Evolutionary conservation across 2,888 invertebrate genomes (phyloP).

Genomic region (Aphidoletes aphidimyza): DNA sequence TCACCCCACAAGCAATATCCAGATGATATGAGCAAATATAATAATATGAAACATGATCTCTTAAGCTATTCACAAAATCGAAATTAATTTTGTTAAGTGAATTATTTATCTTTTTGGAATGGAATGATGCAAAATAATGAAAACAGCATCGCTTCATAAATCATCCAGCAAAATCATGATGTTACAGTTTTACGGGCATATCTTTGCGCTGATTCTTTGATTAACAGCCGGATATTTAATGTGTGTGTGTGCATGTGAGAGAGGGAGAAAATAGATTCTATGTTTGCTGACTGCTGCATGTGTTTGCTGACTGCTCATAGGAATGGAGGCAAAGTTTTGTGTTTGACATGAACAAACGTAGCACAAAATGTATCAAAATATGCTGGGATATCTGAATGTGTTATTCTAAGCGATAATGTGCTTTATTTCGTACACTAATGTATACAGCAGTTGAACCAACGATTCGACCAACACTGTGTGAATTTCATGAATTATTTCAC

Average conservation of each 20-base stretch:
- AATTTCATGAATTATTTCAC: too few species aligned
- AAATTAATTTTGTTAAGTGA: constrained; percentile 41
- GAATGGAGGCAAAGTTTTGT: not conserved
- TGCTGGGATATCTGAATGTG: not conserved
- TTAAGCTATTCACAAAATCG: not conserved
- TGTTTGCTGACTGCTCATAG: not conserved
- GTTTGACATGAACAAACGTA: not conserved
- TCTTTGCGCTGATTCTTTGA: too few species aligned
- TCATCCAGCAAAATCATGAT: constrained; percentile 7
- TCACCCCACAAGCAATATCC: not conserved
- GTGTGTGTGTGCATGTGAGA: too few species aligned
- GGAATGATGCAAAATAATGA: not conserved
- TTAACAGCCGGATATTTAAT: too few species aligned
- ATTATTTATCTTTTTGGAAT: constrained; percentile 34
- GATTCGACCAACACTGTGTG: too few species aligned
- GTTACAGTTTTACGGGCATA: not conserved
- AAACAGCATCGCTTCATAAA: not conserved
- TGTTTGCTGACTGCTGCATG: not conserved
- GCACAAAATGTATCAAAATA: not conserved
- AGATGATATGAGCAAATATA: not conserved
- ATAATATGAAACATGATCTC: constrained; percentile 15
- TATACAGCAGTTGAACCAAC: too few species aligned
- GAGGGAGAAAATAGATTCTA: not conserved
- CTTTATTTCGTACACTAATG: not conserved
- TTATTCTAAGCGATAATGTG: constrained; percentile 21